A percentile compares a stretch with the other conserved stretches of the same genome.
Conservation (phyloP, 2,113 vertebrate genomes). For the Oncorhynchus tshawytscha region DNA sequence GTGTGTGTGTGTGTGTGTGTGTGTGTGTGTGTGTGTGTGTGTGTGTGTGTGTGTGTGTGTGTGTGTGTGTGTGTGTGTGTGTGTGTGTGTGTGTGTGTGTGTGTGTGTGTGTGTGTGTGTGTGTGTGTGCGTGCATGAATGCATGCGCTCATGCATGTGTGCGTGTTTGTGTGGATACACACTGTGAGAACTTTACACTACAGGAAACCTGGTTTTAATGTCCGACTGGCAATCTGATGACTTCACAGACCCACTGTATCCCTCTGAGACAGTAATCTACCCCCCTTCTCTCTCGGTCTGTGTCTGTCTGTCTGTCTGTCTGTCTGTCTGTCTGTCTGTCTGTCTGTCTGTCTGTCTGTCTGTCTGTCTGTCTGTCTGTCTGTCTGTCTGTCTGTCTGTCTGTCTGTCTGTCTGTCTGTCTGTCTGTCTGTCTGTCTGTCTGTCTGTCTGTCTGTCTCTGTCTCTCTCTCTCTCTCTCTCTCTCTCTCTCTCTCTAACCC, state of each 20-base stretch:
- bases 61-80: neutral
- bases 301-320: too few relatives aligned
- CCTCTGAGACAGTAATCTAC: conserved; percentile 41
- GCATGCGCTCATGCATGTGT: neutral
- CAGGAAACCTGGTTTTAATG: conserved; percentile 44
- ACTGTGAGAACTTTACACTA: conserved; percentile 31
- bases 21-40: conserved; percentile 1
- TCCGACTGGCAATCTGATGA: conserved; percentile 48
- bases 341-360: too few relatives aligned
- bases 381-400: too few relatives aligned
- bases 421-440: too few relatives aligned
- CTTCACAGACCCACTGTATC: conserved; percentile 52
- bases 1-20: conserved; percentile 2
- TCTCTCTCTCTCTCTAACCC: neutral
- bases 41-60: too few relatives aligned
- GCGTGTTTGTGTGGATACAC: neutral
- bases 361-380: too few relatives aligned
- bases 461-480: neutral
- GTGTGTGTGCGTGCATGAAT: too few relatives aligned
- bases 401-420: too few relatives aligned
- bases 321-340: too few relatives aligned
- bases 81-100: too few relatives aligned
- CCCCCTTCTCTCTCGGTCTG: neutral
- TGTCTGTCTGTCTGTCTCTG: too few relatives aligned
- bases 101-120: too few relatives aligned